These are phyloP conservation scores for Acrocephalus arundinaceus DNA, from an alignment of 2,113 vertebrate species.

Conservation along the genomic window DNA sequence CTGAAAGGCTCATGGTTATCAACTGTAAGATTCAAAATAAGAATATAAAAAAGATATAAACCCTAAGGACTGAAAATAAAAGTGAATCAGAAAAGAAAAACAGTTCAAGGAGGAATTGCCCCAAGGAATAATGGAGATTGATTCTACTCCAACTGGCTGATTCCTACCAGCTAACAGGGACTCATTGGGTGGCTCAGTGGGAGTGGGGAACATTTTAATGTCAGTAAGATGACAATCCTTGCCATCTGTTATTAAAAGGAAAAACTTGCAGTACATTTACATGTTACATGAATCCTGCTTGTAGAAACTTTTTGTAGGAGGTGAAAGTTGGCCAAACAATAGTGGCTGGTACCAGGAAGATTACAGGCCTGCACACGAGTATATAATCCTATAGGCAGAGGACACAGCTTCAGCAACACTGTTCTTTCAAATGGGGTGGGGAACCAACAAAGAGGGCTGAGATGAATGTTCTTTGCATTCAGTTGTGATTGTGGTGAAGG, in stretches of 20 bases:
- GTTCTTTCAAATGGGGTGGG: neutral
- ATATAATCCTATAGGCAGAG: neutral
- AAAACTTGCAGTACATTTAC: neutral
- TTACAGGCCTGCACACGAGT: neutral
- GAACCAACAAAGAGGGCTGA: neutral
- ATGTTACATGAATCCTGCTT: neutral
- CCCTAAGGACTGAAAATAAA: neutral
- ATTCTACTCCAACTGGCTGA: neutral
- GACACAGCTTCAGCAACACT: neutral
- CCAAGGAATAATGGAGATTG: neutral
- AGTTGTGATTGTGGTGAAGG: neutral
- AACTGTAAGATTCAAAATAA: neutral
- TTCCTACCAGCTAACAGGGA: neutral
- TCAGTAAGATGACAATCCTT: neutral
- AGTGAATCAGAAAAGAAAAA: neutral
- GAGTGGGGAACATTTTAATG: neutral
- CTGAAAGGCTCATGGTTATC: neutral
- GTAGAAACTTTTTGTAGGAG: neutral
- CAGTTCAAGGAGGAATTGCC: neutral
- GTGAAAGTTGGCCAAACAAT: neutral
- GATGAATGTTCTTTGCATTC: neutral
- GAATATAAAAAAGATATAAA: neutral
- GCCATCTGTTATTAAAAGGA: neutral
- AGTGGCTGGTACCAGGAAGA: neutral
- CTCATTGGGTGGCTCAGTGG: neutral